These are phyloP conservation scores for Aphelinus atriplicis DNA, from an alignment of 1,140 invertebrate genomes.

Conservation along the genomic window DNA sequence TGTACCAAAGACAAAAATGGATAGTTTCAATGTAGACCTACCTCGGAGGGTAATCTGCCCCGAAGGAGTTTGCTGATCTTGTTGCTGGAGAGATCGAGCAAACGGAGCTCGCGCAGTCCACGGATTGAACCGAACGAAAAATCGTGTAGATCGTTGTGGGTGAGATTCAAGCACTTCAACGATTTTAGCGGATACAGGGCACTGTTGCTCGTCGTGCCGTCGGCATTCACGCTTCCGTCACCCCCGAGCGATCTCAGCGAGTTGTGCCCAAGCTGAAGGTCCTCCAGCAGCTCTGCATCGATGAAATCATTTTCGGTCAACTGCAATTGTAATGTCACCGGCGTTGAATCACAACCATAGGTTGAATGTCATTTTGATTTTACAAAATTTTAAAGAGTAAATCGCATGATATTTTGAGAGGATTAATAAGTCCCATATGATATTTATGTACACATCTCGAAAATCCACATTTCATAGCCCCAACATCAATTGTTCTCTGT, in stretches of 20 bases:
- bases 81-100: slow-evolving; percentile 80
- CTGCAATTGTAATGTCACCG: slow-evolving; percentile 56
- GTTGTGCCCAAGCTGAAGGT: slow-evolving; percentile 77
- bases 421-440: too few species aligned
- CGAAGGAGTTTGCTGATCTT: slow-evolving; percentile 74
- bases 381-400: too few species aligned
- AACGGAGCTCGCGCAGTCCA: slow-evolving; percentile 72
- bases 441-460: too few species aligned
- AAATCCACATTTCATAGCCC: too few species aligned
- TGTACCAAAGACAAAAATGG: too few species aligned
- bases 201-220: slow-evolving; percentile 67
- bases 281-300: slow-evolving; percentile 73
- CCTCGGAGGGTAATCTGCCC: slow-evolving; percentile 69
- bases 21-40: slow-evolving; percentile 51
- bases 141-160: slow-evolving; percentile 77
- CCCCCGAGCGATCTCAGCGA: slow-evolving; percentile 70
- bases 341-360: not conserved
- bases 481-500: too few species aligned
- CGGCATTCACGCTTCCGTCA: slow-evolving; percentile 45
- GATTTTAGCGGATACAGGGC: slow-evolving; percentile 75
- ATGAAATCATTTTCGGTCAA: slow-evolving; percentile 79
- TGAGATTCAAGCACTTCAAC: slow-evolving; percentile 76
- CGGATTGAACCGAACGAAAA: slow-evolving; percentile 81
- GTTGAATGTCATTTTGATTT: too few species aligned
- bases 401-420: too few species aligned